Conservation (phyloP, 2,888 invertebrate genomes). For the Eristalinus aeneus region DNA sequence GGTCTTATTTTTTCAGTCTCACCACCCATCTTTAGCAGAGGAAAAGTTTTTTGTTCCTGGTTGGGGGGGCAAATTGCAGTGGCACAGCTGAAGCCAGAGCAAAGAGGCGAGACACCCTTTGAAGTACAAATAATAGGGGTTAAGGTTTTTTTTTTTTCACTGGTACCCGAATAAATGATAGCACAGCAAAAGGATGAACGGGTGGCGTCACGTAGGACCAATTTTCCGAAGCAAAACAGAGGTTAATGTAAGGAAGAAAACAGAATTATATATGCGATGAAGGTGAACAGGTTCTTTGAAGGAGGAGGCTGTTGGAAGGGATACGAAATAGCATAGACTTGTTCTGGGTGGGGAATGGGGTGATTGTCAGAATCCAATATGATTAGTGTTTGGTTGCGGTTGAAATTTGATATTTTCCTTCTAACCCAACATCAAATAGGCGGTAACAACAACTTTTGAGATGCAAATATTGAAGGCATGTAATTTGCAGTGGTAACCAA, state of each 20-base stretch:
- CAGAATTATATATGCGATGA: constrained; percentile 7
- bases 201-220: constrained; percentile 66
- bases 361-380: background rate
- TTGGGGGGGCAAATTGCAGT: constrained; percentile 54
- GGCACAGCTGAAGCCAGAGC: constrained; percentile 56
- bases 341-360: background rate
- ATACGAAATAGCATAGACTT: constrained; percentile 23
- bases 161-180: constrained; percentile 17
- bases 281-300: background rate
- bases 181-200: constrained; percentile 10
- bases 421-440: background rate
- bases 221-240: constrained; percentile 42
- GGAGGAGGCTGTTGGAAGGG: background rate
- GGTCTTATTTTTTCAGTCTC: constrained; percentile 8
- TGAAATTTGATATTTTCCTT: background rate
- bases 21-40: background rate
- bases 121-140: constrained; percentile 67
- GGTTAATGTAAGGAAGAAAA: constrained; percentile 37
- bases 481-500: background rate
- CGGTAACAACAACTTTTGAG: background rate
- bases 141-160: constrained; percentile 44
- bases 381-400: background rate
- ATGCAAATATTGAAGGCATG: background rate
- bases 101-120: constrained; percentile 70
- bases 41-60: constrained; percentile 33